Base-by-base conservation (phyloP, 2,113 vertebrate genomes). In the Polypterus bichir region DNA sequence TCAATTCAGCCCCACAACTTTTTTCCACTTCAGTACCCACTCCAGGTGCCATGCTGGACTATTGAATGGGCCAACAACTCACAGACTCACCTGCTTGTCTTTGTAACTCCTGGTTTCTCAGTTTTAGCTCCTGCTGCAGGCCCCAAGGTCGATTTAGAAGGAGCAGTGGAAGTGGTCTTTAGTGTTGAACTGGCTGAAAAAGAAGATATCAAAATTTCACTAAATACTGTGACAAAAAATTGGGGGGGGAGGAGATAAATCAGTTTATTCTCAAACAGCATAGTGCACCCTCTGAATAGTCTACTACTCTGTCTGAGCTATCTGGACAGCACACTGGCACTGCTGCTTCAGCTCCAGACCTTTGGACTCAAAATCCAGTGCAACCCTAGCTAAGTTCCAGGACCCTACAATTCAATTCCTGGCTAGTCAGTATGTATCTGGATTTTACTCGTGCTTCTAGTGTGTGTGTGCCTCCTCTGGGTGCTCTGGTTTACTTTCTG, bases 31-130 rank as follows among this genome's bases (percentile, higher is more conserved):
- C 6, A 10, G 6, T 2, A 27, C 27, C 27, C 27, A 10, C 51
- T 52, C 51, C 6, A 10, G 51, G 6, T 10, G 6, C 51, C 51
- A 52, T 52, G 54, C 62, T 27, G 27, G 27, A 27, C 27, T 27
- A 27, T 1, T 27, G 27, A 27, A 27, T 27, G 27, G 27, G 27
- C 27, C 27, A 27, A 27, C 27, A 27, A 27, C 27, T 57, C 49
- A 57, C 9, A 1, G 60, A 44, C 69, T 65, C 76, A 88, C 84
- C 82, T 86, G 69, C 72, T 59, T 44, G 74, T 67, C 76, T 78
- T 86, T 63, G 75, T 57, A 61, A 57, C 6, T 1, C 73, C 10
- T 1, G 66, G 46, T 61, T 4, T 48, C 7, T 53, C 73, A 58
- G 74, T 11, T 70, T 71, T 83, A 44, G 75, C 46, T 44, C 62